phyloP scores from a whole-genome alignment of 2,797 vertebrate genomes.

The Sebastolobus altivelis region DNA sequence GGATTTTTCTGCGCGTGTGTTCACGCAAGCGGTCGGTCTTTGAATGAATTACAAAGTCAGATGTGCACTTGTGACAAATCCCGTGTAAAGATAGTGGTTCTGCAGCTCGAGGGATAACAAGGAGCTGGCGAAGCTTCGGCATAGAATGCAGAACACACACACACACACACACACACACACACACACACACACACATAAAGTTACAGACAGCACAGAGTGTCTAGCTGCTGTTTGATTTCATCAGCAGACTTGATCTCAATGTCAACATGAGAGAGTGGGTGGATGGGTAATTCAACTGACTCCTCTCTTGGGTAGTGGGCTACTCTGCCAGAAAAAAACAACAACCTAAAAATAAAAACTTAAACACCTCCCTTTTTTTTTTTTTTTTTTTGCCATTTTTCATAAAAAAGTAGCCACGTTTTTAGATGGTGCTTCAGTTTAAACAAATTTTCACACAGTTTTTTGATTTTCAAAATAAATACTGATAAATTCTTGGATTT shows the following conservation, averaged over 20 bases:
- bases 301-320: constrained; percentile 27
- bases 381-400: neutral
- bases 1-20: neutral
- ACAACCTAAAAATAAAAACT: neutral
- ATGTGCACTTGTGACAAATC: constrained; percentile 72
- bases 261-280: constrained; percentile 44
- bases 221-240: constrained; percentile 55
- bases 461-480: neutral
- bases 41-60: constrained; percentile 73
- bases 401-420: neutral
- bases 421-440: neutral
- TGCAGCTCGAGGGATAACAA: constrained; percentile 65
- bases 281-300: constrained; percentile 46
- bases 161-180: constrained; percentile 16
- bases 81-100: constrained; percentile 58
- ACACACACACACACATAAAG: constrained; percentile 7
- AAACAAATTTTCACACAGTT: neutral
- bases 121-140: constrained; percentile 45
- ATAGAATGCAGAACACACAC: constrained; percentile 14
- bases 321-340: constrained; percentile 13
- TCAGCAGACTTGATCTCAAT: constrained; percentile 50
- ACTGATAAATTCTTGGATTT: neutral
- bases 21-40: constrained; percentile 10
- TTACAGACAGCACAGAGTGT: constrained; percentile 15
- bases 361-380: neutral